Conservation (phyloP, 1,140 invertebrate species). For the Eriocheir sinensis region DNA sequence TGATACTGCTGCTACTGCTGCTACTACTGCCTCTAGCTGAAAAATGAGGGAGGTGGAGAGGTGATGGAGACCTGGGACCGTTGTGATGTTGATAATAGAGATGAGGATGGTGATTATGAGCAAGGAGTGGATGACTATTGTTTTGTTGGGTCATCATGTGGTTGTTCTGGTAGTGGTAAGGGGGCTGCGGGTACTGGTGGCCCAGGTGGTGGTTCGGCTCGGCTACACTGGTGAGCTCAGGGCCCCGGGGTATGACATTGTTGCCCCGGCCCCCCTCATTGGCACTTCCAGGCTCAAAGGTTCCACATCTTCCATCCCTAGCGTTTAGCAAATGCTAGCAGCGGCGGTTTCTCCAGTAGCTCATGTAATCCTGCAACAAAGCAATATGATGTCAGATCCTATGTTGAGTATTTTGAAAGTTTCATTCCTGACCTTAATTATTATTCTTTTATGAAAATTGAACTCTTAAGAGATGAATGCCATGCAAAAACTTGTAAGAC, state of each 20-base stretch:
- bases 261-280: conserved; percentile 50
- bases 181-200: conserved; percentile 63
- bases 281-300: conserved; percentile 58
- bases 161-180: conserved; percentile 63
- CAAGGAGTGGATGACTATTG: conserved; percentile 68
- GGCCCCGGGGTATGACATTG: conserved; percentile 39
- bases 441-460: neutral
- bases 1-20: conserved; percentile 75
- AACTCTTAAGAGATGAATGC: neutral
- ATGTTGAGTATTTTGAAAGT: no score
- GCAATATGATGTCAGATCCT: no score
- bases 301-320: conserved; percentile 73
- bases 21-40: conserved; percentile 70
- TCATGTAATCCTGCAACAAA: conserved; percentile 73
- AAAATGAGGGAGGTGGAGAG: conserved; percentile 69
- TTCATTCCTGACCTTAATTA: no score
- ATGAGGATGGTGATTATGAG: conserved; percentile 70
- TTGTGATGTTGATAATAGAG: conserved; percentile 60
- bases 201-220: conserved; percentile 42
- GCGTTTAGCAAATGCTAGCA: conserved; percentile 74
- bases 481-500: no score
- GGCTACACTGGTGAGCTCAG: conserved; percentile 48
- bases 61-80: conserved; percentile 70
- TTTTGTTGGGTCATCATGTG: conserved; percentile 61
- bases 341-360: conserved; percentile 76